Evolutionary conservation across 1,140 invertebrate genomes (phyloP).

Genomic region (Hormaphis cornu): DNA sequence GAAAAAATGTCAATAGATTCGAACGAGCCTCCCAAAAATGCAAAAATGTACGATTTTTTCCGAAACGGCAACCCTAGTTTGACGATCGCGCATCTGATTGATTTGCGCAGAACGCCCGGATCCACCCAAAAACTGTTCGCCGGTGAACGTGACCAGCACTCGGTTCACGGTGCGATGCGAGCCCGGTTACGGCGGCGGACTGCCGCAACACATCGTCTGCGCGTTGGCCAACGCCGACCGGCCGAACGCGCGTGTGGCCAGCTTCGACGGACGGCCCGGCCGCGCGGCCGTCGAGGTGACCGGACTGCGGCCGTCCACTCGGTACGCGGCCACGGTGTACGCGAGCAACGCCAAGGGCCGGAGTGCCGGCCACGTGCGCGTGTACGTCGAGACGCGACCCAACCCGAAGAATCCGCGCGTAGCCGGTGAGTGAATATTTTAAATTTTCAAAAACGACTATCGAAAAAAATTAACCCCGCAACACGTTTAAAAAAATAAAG

Average conservation of each 20-base stretch:
- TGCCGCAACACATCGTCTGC: conserved; percentile 58
- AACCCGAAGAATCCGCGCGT: conserved; percentile 27
- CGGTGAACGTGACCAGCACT: conserved; percentile 66
- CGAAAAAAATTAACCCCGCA: too few species aligned
- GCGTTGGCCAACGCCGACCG: conserved; percentile 46
- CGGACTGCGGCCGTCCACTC: conserved; percentile 46
- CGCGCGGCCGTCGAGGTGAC: neutral
- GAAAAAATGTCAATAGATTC: too few species aligned
- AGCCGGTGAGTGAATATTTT: conserved; percentile 1
- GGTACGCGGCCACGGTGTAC: conserved; percentile 61
- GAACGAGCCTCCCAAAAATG: too few species aligned
- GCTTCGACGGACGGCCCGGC: conserved; percentile 46
- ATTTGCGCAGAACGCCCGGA: conserved; percentile 55
- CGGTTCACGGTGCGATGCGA: conserved; percentile 66
- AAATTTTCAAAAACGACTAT: too few species aligned
- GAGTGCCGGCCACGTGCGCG: conserved; percentile 43
- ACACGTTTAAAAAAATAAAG: too few species aligned
- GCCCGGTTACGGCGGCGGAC: conserved; percentile 70
- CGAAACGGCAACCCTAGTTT: too few species aligned
- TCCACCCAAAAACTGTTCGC: conserved; percentile 65
- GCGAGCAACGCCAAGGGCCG: conserved; percentile 75
- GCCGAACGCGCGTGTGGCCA: neutral
- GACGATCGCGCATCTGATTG: too few species aligned
- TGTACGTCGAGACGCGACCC: conserved; percentile 25
- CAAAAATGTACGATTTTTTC: too few species aligned